Base-by-base conservation (phyloP, 2,888 invertebrate genomes). In the Hetaerina titia region DNA sequence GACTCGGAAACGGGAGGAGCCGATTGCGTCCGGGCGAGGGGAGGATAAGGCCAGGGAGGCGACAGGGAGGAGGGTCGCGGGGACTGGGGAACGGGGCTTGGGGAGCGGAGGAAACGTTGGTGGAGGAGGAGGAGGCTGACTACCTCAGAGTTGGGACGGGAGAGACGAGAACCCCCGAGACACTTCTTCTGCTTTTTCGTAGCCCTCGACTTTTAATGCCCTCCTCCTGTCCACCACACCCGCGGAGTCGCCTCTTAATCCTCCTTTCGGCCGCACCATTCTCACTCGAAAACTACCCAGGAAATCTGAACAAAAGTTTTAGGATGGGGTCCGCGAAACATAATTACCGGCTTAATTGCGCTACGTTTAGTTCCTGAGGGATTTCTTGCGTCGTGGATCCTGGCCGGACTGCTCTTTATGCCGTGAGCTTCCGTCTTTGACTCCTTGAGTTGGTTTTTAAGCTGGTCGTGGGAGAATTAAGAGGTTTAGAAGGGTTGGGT, bases 281-380 rank as follows among this genome's bases (percentile, higher is more conserved):
- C 45, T 4, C 45, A 45, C 45, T 45, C 45, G 69, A 69, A 69
- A 9, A 4, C 69, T n/a, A n/a, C n/a, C 0, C n/a, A 11, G 69
- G 9, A 69, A n/a, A n/a, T 69, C 69, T n/a, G 69, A n/a, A 69
- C 69, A n/a, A 69, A 69, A 69, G 69, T 69, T 69, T 69, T n/a
- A 69, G 69, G 2, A 22, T n/a, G n/a, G n/a, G 69, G 69, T n/a
- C 69, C 69, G n/a, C 69, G n/a, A 9, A n/a, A 69, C 22, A n/a
- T 69, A 69, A 69, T 69, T 69, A 69, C 15, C 17, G n/a, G 69
- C n/a, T n/a, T 69, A 69, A 69, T n/a, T 17, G 69, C 69, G 69
- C n/a, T 22, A n/a, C n/a, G 69, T n/a, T 69, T 69, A 69, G 9
- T 6, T 9, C 22, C n/a, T 6, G n/a, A 69, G n/a, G 19, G 69